Evolutionary conservation across 2,797 vertebrate species (phyloP), one percentile per base, ranked within the genome.

Genomic region (Chaunax sp.): DNA sequence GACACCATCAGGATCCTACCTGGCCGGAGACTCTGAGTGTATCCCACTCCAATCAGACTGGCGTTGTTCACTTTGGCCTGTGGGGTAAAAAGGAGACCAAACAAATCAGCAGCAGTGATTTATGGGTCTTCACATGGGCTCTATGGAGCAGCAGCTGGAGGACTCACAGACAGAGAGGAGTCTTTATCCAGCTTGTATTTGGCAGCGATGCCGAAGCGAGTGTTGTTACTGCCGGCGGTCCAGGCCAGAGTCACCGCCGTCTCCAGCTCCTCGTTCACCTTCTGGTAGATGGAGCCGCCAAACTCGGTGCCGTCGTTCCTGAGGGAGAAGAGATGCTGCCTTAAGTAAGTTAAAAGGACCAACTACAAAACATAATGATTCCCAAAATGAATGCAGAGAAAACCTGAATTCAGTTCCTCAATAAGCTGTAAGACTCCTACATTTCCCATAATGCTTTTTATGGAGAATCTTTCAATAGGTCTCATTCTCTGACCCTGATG

Each of bases 171-270:
- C 19, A 98, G 18, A 10, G 96, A 95, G 18, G 95, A 90, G 69
- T 95, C 95, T 19, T 94, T 94, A 67, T 98, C 96, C 92, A 97
- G 80, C 62, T 94, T 95, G 86, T 98, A 98, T 84, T 97, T 99
- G 6, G 94, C 90, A 13, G 95, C 96, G 18, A 99, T 97, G 64
- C 97, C 97, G 33, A 98, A 98, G 69, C 96, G 96, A 4, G 97
- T 99, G 90, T 98, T 98, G 94, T 98, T 99, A 61, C 97, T 98
- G 84, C 97, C 97, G n/a, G 97, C 96, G 1, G 96, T 98, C 97
- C 97, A 98, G 1, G 96, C 96, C 78, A 98, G 92, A 77, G 93
- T 98, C 54, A 99, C 95, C 0, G 96, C 96, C 0, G 96, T 98
- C 94, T 98, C 97, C 72, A 96, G 87, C 64, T 96, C 92, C 1